Percentiles rank a stretch among this genome's conserved stretches.
Conservation (phyloP, 2,888 invertebrate genomes). For the Blomia tropicalis region DNA sequence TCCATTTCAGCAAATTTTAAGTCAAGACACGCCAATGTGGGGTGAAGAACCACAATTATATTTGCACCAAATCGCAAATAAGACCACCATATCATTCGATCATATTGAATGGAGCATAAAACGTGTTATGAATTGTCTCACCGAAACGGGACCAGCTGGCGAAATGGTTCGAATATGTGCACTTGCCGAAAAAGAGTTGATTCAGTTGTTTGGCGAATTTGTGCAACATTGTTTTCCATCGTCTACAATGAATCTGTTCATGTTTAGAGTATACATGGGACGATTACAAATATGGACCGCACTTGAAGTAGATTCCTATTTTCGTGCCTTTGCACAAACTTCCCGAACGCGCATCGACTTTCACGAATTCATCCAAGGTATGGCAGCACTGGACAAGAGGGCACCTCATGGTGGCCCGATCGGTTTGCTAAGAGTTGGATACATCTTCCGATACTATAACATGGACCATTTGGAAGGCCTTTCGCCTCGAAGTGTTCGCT, state of each 20-base stretch:
- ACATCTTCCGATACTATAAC: constrained; percentile 7
- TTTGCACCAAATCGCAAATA: not conserved
- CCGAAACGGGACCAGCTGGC: not conserved
- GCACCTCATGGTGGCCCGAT: not conserved
- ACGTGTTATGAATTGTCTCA: not conserved
- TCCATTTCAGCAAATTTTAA: not conserved
- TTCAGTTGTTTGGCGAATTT: not conserved
- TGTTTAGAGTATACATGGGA: not conserved
- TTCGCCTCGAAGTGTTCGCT: not conserved
- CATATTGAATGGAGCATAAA: not conserved
- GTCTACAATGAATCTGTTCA: not conserved
- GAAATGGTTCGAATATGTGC: not conserved
- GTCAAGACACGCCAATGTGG: not conserved
- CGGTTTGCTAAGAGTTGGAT: not conserved
- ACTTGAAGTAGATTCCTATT: not conserved
- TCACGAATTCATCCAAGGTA: constrained; percentile 44
- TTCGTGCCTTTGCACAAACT: constrained; percentile 17
- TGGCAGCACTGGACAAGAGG: constrained; percentile 38
- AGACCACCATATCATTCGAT: not conserved
- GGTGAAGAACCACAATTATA: not conserved
- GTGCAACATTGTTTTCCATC: constrained; percentile 8
- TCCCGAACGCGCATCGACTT: constrained; percentile 9
- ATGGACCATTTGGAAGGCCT: not conserved
- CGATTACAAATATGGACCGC: not conserved
- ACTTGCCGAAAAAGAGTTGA: not conserved